A percentile compares a stretch with the other conserved stretches of the same genome.
These are phyloP conservation scores for Lithophane ornitopus DNA, from an alignment of 2,888 invertebrate genomes.

Conservation along the genomic window DNA sequence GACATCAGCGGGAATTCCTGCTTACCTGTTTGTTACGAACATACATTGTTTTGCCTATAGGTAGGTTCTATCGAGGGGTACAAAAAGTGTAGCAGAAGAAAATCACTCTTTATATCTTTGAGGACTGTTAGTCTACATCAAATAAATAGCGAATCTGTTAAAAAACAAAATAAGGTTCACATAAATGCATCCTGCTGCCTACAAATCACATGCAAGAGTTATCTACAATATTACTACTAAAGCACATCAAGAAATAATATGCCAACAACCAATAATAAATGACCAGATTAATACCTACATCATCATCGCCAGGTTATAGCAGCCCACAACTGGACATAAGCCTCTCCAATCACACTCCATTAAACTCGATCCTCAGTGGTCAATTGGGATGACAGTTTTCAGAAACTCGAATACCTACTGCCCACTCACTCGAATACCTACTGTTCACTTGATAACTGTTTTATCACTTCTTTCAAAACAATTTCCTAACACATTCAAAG, in stretches of 20 bases:
- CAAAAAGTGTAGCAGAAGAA: not conserved
- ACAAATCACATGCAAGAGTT: not conserved
- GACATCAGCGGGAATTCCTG: constrained; percentile 34
- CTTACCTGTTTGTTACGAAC: constrained; percentile 10
- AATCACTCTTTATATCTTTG: not conserved
- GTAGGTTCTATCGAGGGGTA: not conserved
- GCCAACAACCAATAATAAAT: not conserved
- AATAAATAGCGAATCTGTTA: not conserved
- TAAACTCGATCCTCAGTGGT: not conserved
- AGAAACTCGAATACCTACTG: not conserved
- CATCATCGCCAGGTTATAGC: not conserved
- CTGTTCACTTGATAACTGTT: not conserved
- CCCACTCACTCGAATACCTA: not conserved
- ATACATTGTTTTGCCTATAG: not conserved
- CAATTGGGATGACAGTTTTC: not conserved
- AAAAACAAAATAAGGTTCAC: not conserved
- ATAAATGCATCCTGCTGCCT: not conserved
- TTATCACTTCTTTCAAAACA: not conserved
- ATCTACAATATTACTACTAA: not conserved
- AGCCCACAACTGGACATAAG: not conserved
- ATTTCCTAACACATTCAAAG: not conserved
- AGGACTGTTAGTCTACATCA: not conserved
- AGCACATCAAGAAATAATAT: not conserved
- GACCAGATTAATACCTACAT: not conserved
- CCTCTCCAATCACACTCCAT: not conserved